A percentile compares a stretch with the other conserved stretches of the same genome.
These are phyloP conservation scores for Diarsia brunnea DNA, from an alignment of 2,888 invertebrate species.

Conservation along the genomic window DNA sequence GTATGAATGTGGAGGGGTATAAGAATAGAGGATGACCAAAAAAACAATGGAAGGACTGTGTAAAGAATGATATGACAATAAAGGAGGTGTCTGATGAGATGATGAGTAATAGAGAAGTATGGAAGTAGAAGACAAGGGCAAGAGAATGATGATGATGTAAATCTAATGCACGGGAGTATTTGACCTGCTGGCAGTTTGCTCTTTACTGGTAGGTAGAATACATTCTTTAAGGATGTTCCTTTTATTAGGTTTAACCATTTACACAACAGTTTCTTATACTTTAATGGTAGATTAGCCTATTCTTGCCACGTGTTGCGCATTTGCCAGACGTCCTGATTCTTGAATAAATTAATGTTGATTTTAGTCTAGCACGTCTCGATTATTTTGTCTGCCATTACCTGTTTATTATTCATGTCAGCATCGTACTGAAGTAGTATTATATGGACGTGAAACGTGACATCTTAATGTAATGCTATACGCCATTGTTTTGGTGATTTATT, in stretches of 20 bases:
- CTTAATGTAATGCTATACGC: conserved; percentile 1
- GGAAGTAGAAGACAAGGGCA: too few species aligned
- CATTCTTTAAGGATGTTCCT: background rate
- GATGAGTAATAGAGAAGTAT: too few species aligned
- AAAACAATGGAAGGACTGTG: too few species aligned
- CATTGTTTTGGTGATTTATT: conserved; percentile 25
- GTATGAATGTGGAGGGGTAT: too few species aligned
- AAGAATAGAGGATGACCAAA: too few species aligned
- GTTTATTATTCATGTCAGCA: conserved; percentile 31
- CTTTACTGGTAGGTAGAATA: background rate
- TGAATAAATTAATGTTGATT: conserved; percentile 36
- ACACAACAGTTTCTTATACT: background rate
- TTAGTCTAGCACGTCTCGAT: conserved; percentile 15
- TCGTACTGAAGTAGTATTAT: background rate
- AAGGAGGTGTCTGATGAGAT: too few species aligned
- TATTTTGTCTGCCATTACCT: conserved; percentile 7
- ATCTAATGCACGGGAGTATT: background rate
- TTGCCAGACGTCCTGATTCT: conserved; percentile 23
- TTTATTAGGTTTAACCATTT: background rate
- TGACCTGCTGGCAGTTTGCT: background rate
- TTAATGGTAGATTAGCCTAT: conserved; percentile 4
- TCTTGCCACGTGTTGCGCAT: conserved; percentile 8
- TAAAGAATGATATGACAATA: too few species aligned
- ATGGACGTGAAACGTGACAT: conserved; percentile 1
- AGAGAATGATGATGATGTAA: background rate